Evolutionary conservation across 2,113 vertebrate genomes (phyloP).

Genomic region (Menidia beryllina): DNA sequence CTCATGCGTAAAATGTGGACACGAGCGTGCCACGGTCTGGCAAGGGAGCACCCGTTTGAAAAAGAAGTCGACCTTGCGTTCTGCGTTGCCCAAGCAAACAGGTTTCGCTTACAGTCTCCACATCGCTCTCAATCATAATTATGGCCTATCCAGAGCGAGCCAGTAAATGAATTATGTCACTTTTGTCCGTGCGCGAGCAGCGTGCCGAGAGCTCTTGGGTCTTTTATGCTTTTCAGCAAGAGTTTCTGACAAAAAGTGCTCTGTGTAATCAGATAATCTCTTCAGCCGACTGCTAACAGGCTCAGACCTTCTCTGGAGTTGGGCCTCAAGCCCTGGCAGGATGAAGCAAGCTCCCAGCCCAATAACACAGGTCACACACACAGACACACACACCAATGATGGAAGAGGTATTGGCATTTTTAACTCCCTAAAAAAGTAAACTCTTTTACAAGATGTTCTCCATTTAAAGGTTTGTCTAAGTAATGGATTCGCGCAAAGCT

Average conservation of each 20-base stretch:
- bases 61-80: slow-evolving; percentile 38
- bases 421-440: background rate
- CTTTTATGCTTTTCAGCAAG: slow-evolving; percentile 17
- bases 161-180: slow-evolving; percentile 28
- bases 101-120: slow-evolving; percentile 35
- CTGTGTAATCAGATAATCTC: background rate
- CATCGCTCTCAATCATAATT: slow-evolving; percentile 58
- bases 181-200: slow-evolving; percentile 15
- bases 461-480: background rate
- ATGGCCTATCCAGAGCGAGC: slow-evolving; percentile 35
- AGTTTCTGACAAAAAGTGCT: background rate
- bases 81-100: slow-evolving; percentile 62
- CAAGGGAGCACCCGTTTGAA: slow-evolving; percentile 44
- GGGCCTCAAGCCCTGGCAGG: slow-evolving; percentile 5
- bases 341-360: background rate
- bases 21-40: slow-evolving; percentile 47
- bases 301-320: background rate
- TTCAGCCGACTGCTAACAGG: background rate
- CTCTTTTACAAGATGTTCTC: background rate
- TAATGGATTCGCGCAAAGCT: background rate
- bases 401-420: background rate
- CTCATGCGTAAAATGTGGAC: slow-evolving; percentile 27
- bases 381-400: background rate
- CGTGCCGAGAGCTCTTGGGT: slow-evolving; percentile 19
- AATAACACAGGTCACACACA: background rate